Percentiles rank a stretch among this genome's conserved stretches.
Evolutionary conservation across 2,113 vertebrate genomes (phyloP).

Genomic region (Heteronetta atricapilla): DNA sequence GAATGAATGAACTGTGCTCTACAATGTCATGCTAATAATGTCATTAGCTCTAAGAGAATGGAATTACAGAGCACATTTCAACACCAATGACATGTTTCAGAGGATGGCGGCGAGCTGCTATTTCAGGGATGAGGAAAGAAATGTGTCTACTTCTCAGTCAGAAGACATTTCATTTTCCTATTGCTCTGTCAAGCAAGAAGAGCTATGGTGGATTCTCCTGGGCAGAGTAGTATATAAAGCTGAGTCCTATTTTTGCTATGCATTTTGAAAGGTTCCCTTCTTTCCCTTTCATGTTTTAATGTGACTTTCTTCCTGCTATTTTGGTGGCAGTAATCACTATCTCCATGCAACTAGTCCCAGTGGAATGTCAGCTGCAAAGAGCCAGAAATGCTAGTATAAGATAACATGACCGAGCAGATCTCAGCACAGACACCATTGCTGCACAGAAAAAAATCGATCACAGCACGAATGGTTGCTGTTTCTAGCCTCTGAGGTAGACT

Average conservation of each 20-base stretch:
- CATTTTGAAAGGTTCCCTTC: not conserved
- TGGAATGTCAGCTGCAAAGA: slow-evolving; percentile 53
- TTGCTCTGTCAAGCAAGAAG: not conserved
- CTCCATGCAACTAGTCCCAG: slow-evolving; percentile 35
- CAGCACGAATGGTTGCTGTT: not conserved
- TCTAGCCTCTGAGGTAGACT: not conserved
- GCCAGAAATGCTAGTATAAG: slow-evolving; percentile 26
- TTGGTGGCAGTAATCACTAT: slow-evolving; percentile 18
- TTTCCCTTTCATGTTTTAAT: not conserved
- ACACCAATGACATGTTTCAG: not conserved
- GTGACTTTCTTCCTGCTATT: slow-evolving; percentile 28
- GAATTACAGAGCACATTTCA: slow-evolving; percentile 24
- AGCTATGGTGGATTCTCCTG: not conserved
- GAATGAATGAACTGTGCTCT: not conserved
- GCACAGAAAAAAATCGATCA: not conserved
- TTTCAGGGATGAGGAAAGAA: not conserved
- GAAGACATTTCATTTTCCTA: not conserved
- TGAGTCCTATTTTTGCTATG: not conserved
- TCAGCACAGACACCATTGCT: not conserved
- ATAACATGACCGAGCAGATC: not conserved
- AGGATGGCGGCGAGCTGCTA: not conserved
- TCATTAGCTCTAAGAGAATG: slow-evolving; percentile 30
- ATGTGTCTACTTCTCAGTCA: not conserved
- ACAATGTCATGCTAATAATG: slow-evolving; percentile 22
- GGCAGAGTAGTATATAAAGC: not conserved